Evolutionary conservation across 2,888 invertebrate genomes (phyloP), one percentile per base, ranked within the genome.

Genomic region (Axea sp.): DNA sequence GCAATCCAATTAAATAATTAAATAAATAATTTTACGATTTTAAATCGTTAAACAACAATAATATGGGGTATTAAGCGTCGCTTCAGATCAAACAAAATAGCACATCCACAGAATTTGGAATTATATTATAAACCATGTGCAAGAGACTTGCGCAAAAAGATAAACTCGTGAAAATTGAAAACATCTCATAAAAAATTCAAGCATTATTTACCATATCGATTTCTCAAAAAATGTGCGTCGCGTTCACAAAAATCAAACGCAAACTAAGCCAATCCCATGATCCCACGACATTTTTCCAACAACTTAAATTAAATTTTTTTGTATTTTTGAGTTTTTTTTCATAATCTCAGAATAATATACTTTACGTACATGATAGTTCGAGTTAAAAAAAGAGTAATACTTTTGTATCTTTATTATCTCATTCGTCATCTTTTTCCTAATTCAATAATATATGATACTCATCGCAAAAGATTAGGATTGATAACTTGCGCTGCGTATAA

Each of bases 71-170:
- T 41, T 51, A 73, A 67, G 60, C 47, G 47, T 57, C 55, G 49
- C 30, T 64, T 69, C 45, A 57, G 74, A 74, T 74, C 53, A 74
- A 74, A 74, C 74, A 69, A 69, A 74, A 74, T 74, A 74, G 74
- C 74, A 69, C 65, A 74, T 74, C 69, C 69, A 57, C 33, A 11
- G 12, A 68, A 35, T 55, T 47, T 47, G 14, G 12, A 39, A 9
- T 8, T 14, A 19, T 11, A 5, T 11, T 26, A 33, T 33, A 15
- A 33, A 51, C n/a, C 43, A 17, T 37, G 47, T 45, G 35, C 24
- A 30, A 41, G 31, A 33, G 30, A 31, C 35, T 55, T 64, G 64
- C 73, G 64, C 62, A 68, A 68, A 73, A 73, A 73, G 62, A 53
- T 19, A 51, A 31, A 37, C 30, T 51, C 47, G 28, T 41, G 35